phyloP scores from a whole-genome alignment of 2,888 invertebrate species.

The Lepeophtheirus nordmannii region DNA sequence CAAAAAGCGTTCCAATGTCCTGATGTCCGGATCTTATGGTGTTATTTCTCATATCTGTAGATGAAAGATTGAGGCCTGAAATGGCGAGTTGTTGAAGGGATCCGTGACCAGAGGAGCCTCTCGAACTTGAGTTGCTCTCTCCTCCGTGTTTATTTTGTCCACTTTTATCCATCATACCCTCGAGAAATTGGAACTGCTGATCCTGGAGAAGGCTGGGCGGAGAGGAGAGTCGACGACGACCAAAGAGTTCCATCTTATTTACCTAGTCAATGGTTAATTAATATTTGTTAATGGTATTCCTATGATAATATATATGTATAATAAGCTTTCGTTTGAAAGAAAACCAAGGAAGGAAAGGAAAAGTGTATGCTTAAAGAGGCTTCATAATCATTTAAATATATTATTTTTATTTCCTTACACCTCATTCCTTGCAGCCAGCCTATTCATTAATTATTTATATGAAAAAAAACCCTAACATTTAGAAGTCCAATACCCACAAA shows the following conservation, averaged over 20 bases:
- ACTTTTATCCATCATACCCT: neutral
- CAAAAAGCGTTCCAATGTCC: constrained; percentile 10
- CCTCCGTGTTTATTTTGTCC: neutral
- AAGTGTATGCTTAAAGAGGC: too few relatives aligned
- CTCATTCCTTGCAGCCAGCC: too few relatives aligned
- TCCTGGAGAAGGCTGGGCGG: constrained; percentile 1
- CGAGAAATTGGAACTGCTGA: neutral
- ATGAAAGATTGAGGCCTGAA: constrained; percentile 7
- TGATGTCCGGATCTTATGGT: constrained; percentile 16
- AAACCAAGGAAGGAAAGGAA: too few relatives aligned
- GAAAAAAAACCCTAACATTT: too few relatives aligned
- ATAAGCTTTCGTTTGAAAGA: too few relatives aligned
- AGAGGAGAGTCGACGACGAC: constrained; percentile 17
- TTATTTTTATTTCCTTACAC: too few relatives aligned
- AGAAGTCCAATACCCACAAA: too few relatives aligned
- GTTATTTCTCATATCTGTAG: constrained; percentile 9
- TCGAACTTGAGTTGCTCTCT: neutral
- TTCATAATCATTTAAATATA: too few relatives aligned
- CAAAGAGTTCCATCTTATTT: neutral
- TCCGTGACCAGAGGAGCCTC: constrained; percentile 8
- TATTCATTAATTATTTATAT: too few relatives aligned
- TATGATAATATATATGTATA: too few relatives aligned
- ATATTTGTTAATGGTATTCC: too few relatives aligned
- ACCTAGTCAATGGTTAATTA: neutral
- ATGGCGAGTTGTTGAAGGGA: constrained; percentile 9